These are phyloP conservation scores for Perognathus longimembris DNA, from an alignment of 2,113 vertebrate genomes.

Conservation along the genomic window DNA sequence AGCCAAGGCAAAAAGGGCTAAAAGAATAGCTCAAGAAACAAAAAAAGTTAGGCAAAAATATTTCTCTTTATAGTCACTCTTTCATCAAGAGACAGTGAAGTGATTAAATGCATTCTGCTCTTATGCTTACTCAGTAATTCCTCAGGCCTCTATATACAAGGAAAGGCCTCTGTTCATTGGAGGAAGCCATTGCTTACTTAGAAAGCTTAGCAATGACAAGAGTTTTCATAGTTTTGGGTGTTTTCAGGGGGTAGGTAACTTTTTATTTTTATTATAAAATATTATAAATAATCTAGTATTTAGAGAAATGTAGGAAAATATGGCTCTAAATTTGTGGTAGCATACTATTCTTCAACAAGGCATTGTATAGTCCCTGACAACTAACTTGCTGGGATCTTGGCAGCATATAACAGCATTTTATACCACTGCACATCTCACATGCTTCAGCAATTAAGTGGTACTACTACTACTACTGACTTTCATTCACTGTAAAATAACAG, in stretches of 20 bases:
- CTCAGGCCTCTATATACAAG: neutral
- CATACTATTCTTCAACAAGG: neutral
- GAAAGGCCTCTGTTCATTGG: neutral
- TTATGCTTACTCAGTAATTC: neutral
- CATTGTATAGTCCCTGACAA: neutral
- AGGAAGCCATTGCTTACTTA: neutral
- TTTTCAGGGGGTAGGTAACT: neutral
- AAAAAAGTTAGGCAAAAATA: neutral
- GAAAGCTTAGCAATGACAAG: neutral
- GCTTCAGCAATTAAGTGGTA: neutral
- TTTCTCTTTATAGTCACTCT: neutral
- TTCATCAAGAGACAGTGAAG: neutral
- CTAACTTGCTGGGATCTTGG: neutral
- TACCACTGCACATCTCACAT: neutral
- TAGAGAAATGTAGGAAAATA: neutral
- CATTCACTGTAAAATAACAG: neutral
- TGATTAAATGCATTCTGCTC: neutral
- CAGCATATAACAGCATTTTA: neutral
- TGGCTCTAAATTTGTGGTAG: neutral
- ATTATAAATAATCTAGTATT: neutral
- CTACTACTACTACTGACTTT: neutral
- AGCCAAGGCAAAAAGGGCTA: too few species aligned
- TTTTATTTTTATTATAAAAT: slow-evolving; percentile 11
- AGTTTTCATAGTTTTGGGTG: neutral
- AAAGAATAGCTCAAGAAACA: too few species aligned